phyloP scores from a whole-genome alignment of 2,113 vertebrate genomes.

The Haemorhous mexicanus region DNA sequence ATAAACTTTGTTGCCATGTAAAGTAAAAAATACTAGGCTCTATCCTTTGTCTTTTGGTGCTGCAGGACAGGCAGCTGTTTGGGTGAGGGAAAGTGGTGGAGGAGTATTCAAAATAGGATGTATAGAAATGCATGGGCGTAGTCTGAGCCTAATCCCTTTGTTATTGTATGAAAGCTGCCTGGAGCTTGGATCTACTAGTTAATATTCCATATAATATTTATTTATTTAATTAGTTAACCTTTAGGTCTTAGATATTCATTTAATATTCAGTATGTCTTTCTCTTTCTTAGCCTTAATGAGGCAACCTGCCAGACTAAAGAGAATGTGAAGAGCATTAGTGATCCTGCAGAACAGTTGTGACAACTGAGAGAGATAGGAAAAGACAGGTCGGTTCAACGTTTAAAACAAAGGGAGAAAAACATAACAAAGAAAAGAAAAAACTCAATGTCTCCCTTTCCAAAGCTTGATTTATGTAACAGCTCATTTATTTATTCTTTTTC shows the following conservation, averaged over 20 bases:
- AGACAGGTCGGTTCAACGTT: slow-evolving; percentile 11
- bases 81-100: background rate
- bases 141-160: background rate
- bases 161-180: background rate
- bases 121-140: fast-evolving
- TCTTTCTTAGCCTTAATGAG: slow-evolving; percentile 7
- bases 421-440: background rate
- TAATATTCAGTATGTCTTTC: background rate
- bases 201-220: background rate
- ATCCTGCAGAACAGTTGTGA: slow-evolving; percentile 32
- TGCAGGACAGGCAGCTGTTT: background rate
- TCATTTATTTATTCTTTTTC: slow-evolving; percentile 27
- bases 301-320: background rate
- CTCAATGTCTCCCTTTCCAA: slow-evolving; percentile 4
- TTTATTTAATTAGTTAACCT: background rate
- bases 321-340: background rate
- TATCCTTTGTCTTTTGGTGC: background rate
- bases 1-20: background rate
- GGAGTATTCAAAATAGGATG: background rate
- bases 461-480: slow-evolving; percentile 13
- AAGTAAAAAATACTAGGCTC: background rate
- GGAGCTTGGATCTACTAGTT: background rate
- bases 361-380: background rate
- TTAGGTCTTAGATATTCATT: background rate
- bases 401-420: slow-evolving; percentile 35